phyloP scores from a whole-genome alignment of 2,113 vertebrate genomes.

The Lasiurus borealis region DNA sequence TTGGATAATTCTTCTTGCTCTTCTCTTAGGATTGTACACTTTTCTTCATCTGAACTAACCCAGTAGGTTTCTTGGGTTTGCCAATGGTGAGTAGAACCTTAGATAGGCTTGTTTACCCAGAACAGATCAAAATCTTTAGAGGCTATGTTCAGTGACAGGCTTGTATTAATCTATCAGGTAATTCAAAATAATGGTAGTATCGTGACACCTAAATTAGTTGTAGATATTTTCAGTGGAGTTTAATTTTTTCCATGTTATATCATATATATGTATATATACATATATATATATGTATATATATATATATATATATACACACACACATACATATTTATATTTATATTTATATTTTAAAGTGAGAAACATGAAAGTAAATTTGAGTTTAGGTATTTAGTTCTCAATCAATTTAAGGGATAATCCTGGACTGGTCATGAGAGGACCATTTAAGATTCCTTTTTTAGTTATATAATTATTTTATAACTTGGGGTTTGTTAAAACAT shows the following conservation, averaged over 20 bases:
- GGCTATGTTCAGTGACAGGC: neutral
- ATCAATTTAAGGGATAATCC: neutral
- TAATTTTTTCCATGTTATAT: neutral
- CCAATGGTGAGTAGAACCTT: neutral
- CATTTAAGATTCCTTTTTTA: neutral
- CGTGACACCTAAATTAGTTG: neutral
- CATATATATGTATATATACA: neutral
- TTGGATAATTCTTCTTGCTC: neutral
- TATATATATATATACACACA: too few relatives aligned
- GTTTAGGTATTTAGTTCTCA: neutral
- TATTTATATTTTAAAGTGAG: neutral
- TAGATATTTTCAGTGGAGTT: constrained; percentile 17
- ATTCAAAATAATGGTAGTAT: constrained; percentile 16
- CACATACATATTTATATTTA: neutral
- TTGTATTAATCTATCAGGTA: neutral
- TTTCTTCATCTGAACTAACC: constrained; percentile 23
- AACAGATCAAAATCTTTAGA: neutral
- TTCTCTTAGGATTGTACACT: neutral
- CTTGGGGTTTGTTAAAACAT: constrained; percentile 12
- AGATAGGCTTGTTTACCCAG: neutral
- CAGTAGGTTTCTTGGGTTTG: neutral
- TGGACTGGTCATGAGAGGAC: neutral
- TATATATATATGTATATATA: too few relatives aligned
- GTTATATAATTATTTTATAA: constrained; percentile 33
- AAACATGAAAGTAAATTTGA: neutral